Evolutionary conservation across 2,113 vertebrate species (phyloP).

Genomic region (Mugil cephalus): DNA sequence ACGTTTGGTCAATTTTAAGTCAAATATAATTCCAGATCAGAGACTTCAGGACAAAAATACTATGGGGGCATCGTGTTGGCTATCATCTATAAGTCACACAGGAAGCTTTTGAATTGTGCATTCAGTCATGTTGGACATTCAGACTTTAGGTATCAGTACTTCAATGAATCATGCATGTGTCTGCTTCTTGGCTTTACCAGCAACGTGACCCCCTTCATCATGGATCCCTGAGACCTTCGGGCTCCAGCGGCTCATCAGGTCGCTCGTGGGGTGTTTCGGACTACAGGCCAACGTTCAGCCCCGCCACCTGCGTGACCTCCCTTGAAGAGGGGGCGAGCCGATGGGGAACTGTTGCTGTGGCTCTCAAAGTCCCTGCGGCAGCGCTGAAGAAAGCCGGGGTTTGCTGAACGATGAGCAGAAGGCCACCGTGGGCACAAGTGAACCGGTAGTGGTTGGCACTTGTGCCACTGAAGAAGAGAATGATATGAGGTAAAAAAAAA

Average conservation of each 20-base stretch:
- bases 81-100: background rate
- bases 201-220: constrained; percentile 32
- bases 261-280: constrained; percentile 24
- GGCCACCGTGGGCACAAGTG: constrained; percentile 20
- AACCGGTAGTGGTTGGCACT: constrained; percentile 6
- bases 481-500: constrained; percentile 54
- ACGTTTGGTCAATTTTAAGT: too few species aligned
- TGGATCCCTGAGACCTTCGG: constrained; percentile 60
- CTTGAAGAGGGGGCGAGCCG: constrained; percentile 50
- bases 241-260: constrained; percentile 43
- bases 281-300: constrained; percentile 28
- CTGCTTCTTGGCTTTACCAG: constrained; percentile 12
- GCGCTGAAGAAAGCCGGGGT: constrained; percentile 74
- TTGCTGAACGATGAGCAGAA: constrained; percentile 69
- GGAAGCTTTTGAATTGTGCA: background rate
- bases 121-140: background rate
- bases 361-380: constrained; percentile 59
- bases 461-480: constrained; percentile 38
- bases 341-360: constrained; percentile 83
- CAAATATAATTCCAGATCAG: too few species aligned
- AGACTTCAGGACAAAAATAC: too few species aligned
- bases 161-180: background rate
- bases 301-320: constrained; percentile 32
- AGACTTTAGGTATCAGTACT: background rate
- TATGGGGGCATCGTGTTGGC: too few species aligned